Evolutionary conservation across 2,797 vertebrate genomes (phyloP), one percentile per base, ranked within the genome.

Genomic region (Sebastes alutus): DNA sequence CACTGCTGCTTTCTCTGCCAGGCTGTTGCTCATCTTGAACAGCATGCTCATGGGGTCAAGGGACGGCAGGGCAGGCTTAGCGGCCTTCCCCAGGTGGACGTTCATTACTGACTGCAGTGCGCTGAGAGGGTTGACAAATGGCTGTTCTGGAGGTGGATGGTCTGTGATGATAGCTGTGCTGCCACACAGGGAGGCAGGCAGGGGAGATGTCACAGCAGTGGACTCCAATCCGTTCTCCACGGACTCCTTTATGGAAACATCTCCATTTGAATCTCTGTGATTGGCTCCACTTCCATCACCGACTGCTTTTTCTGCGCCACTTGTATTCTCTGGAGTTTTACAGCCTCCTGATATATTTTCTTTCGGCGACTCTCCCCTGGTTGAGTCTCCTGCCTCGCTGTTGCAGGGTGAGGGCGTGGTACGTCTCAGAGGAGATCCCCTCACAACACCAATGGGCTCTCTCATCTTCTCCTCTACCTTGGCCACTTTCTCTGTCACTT

Each of bases 11-110:
- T 99, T 99, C 91, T 99, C 99, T 0, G 98, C 99, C 93, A 99
- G 94, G 93, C 97, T 99, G 93, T 99, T 99, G 96, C 99, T 99
- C 98, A 99, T 99, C 96, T 99, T 99, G 92, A 99, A 99, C 72
- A 99, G 96, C 98, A 99, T 99, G 93, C 98, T 99, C 98, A 99
- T 99, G 77, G 99, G 99, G 93, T 99, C 99, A 30, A 99, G 96
- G 59, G 98, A 96, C 0, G 99, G 99, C 89, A 99, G 92, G 35
- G 98, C 97, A 2, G 99, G 98, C 88, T 99, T 99, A 59, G 99
- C 97, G 0, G 99, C 99, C 93, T 99, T 99, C 62, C 98, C 99
- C 75, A 99, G 95, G 94, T 99, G 99, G 86, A 97, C 97, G 90
- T 99, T 99, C 99, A 99, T 99, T 88, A 99, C 98, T 0, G 99